Base-by-base conservation (phyloP, 2,113 vertebrate species). In the Microcebus tavaratra region DNA sequence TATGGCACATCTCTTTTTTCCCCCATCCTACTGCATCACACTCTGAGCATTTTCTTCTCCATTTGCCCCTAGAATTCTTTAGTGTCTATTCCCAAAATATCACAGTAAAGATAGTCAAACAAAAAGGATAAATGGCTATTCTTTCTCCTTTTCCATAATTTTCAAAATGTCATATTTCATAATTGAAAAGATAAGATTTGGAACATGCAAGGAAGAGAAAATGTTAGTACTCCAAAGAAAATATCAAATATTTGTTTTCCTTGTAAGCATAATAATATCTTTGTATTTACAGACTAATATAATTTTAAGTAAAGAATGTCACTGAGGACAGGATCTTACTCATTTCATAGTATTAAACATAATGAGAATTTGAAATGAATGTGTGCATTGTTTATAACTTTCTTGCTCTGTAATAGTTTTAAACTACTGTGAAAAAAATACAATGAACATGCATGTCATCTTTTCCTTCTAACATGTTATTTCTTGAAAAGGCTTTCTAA, bases 351-450 rank as follows among this genome's bases (percentile, higher is more conserved):
- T 61, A 53, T 39, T n/a, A 68, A 79, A 6, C 8, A 45, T 5
- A 85, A 6, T 25, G 4, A 87, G 29, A 83, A 80, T 50, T 65
- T 86, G 8, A 78, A 88, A 50, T 87, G 13, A 80, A 78, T 65
- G 20, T 86, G 14, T 27, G 0, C 6, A 70, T 23, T 39, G 15
- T 59, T 82, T 70, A 59, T 45, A 78, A 72, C 76, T 25, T 76
- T 82, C 75, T 61, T 53, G 8, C 4, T 2, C 8, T 90, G 23
- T 34, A 76, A 63, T 84, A 27, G 21, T 85, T 83, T 23, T 75
- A 27, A 91, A 55, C 29, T 79, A 9, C 9, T 85, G n/a, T 42
- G 7, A 80, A 89, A 91, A 94, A 94, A 67, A 73, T 27, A 87
- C 6, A 76, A 67, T 63, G 36, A 59, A 4, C 21, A 48, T 23